Base-by-base conservation (phyloP, 2,888 invertebrate genomes). In the Erebia aethiops region DNA sequence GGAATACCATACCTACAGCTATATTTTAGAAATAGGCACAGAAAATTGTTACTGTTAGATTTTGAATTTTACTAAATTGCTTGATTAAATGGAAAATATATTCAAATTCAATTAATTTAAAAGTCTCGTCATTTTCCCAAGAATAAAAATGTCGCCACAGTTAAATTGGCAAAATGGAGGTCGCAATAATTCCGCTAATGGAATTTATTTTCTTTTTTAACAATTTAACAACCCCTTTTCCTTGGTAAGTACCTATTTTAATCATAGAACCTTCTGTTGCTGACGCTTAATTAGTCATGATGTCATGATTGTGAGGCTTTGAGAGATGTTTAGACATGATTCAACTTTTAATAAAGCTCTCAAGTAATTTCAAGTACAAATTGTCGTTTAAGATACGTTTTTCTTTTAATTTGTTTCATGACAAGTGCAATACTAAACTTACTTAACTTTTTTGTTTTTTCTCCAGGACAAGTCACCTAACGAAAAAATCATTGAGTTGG, bases 151-250 rank as follows among this genome's bases (percentile, higher is more conserved):
- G 58, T 58, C 67, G 18, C 58, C 49, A 26, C 58, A 49, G 49
- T 67, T 46, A 67, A 67, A 67, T 67, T 67, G 67, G 58, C 49
- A 49, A 67, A 49, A 58, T 67, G 26, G 58, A 43, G 58, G 57
- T 49, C 49, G 67, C 58, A 67, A 57, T 58, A 57, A 58, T 57
- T 67, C 67, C 49, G 16, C 58, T 67, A 67, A 67, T 67, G 58
- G 67, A 67, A 46, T 67, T 67, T 14, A 49, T 67, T 54, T 66
- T 58, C 58, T 67, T 67, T 67, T 61, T 67, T 49, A 67, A 67
- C 56, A 58, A 58, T 58, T 49, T 58, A 65, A 65, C 56, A 56
- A 46, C 49, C 43, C 35, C 49, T 58, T 67, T 49, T 58, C 58
- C 26, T 58, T 67, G n/a, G 58, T 57, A 35, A 35, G 35, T 52